Evolutionary conservation across 2,797 vertebrate species (phyloP).

Genomic region (Dicrostonyx torquatus): DNA sequence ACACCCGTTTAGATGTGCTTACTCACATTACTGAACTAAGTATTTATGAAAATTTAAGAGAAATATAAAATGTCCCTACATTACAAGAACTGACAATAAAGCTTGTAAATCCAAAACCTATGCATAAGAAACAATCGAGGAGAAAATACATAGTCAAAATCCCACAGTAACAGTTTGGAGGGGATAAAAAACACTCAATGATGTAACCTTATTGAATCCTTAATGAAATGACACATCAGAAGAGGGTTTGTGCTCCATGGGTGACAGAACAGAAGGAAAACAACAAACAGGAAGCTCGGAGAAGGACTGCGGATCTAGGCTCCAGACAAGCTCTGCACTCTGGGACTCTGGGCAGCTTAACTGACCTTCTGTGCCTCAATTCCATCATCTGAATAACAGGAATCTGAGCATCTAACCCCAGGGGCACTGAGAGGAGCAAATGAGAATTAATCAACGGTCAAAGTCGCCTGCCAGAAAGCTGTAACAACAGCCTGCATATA

Average conservation of each 20-base stretch:
- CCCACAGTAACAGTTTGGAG: not conserved
- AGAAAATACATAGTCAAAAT: not conserved
- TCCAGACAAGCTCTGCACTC: not conserved
- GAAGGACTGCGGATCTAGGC: not conserved
- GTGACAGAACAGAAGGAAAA: not conserved
- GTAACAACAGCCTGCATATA: not conserved
- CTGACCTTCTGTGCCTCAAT: not conserved
- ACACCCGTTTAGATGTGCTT: not conserved
- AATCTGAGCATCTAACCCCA: not conserved
- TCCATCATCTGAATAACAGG: not conserved
- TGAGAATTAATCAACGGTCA: not conserved
- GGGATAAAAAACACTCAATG: not conserved
- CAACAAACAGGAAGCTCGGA: not conserved
- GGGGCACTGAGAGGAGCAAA: not conserved
- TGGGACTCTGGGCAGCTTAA: not conserved
- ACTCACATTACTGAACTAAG: not conserved
- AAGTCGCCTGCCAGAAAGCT: not conserved
- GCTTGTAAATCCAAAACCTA: not conserved
- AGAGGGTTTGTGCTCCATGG: not conserved
- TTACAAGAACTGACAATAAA: not conserved
- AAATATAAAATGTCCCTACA: not conserved
- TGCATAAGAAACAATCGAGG: not conserved
- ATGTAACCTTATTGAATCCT: not conserved
- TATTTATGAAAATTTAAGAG: not conserved
- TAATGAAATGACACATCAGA: constrained; percentile 42